Evolutionary conservation across 2,888 invertebrate species (phyloP).

Genomic region (Oscheius onirici): DNA sequence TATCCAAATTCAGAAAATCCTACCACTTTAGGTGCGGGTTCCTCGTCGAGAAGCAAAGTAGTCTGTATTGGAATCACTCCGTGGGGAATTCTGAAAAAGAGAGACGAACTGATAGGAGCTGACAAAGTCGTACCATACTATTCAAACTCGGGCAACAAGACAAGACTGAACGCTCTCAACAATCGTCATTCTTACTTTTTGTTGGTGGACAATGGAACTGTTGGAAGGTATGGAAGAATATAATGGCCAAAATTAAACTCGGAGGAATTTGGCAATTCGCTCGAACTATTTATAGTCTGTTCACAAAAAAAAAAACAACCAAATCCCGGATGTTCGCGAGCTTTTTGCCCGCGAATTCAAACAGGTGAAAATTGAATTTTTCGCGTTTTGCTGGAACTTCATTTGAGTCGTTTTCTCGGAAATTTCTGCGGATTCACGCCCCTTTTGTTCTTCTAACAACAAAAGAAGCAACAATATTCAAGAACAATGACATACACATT

Average conservation of each 20-base stretch:
- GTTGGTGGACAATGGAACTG: constrained; percentile 97
- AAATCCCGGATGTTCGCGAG: no score
- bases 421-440: no score
- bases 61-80: constrained; percentile 97
- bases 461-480: no score
- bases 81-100: constrained; percentile 86
- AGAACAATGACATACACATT: no score
- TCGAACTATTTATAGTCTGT: not conserved
- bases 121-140: constrained; percentile 56
- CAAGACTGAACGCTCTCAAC: constrained; percentile 78
- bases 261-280: not conserved
- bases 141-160: constrained; percentile 52
- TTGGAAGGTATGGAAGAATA: constrained; percentile 77
- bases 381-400: no score
- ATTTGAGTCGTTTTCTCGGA: no score
- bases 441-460: no score
- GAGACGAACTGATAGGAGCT: constrained; percentile 61
- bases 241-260: no score
- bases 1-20: no score
- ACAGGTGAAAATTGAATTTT: no score
- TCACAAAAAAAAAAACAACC: no score
- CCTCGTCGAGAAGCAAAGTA: constrained; percentile 73
- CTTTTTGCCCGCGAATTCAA: no score
- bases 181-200: constrained; percentile 96
- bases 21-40: constrained; percentile 49